Percentiles rank a stretch among this genome's conserved stretches.
These are phyloP conservation scores for Tachystola acroxantha DNA, from an alignment of 2,888 invertebrate genomes.

Conservation along the genomic window DNA sequence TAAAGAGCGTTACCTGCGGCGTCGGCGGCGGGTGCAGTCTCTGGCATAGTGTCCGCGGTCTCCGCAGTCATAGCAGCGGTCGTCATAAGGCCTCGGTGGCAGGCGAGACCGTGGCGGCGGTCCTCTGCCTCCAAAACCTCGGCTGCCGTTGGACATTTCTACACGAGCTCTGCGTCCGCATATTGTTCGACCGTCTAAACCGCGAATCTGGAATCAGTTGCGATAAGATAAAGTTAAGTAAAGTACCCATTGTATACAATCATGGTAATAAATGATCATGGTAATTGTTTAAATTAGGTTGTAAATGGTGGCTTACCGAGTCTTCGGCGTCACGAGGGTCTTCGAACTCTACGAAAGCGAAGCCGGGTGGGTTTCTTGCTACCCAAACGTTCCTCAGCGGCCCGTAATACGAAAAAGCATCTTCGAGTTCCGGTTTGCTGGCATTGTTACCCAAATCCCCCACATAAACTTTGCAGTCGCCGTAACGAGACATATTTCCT, in stretches of 20 bases:
- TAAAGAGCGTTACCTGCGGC: slow-evolving; percentile 61
- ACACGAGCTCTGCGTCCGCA: slow-evolving; percentile 94
- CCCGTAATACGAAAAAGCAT: slow-evolving; percentile 95
- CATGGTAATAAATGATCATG: no score
- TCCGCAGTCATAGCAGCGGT: slow-evolving; percentile 96
- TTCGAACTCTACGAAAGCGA: slow-evolving; percentile 96
- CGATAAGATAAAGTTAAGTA: slow-evolving; percentile 1
- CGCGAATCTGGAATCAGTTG: slow-evolving; percentile 54
- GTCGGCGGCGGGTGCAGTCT: slow-evolving; percentile 88
- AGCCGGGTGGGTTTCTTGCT: slow-evolving; percentile 97
- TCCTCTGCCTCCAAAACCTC: slow-evolving; percentile 74
- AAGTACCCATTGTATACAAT: background rate
- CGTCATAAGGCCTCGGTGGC: slow-evolving; percentile 92
- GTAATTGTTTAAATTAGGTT: no score
- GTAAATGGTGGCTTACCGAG: slow-evolving; percentile 89
- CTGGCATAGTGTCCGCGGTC: slow-evolving; percentile 96
- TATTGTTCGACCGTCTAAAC: slow-evolving; percentile 87
- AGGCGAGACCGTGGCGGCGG: slow-evolving; percentile 78
- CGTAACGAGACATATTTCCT: slow-evolving; percentile 84
- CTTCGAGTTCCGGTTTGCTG: slow-evolving; percentile 95
- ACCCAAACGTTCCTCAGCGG: slow-evolving; percentile 97
- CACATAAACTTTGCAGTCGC: slow-evolving; percentile 97
- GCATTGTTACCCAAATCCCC: slow-evolving; percentile 95
- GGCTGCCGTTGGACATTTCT: slow-evolving; percentile 94
- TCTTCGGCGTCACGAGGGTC: slow-evolving; percentile 95